phyloP scores from a whole-genome alignment of 2,797 vertebrate species.

The Onychomys arenicola region DNA sequence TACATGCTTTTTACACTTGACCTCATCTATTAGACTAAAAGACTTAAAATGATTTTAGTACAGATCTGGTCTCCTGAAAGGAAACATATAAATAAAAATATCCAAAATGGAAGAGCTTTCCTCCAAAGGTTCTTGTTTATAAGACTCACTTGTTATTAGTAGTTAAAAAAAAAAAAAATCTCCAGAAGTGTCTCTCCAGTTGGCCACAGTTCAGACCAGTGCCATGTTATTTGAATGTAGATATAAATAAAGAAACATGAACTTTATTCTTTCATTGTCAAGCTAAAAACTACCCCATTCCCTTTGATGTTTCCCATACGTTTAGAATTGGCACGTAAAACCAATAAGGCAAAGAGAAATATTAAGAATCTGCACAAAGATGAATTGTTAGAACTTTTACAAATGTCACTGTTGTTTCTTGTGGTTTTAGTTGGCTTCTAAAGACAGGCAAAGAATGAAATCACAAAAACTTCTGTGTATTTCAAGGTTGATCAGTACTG shows the following conservation, averaged over 20 bases:
- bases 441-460: not conserved
- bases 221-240: not conserved
- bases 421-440: not conserved
- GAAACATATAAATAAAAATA: constrained; percentile 36
- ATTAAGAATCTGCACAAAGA: constrained; percentile 11
- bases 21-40: not conserved
- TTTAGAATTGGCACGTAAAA: constrained; percentile 24
- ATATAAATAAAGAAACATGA: constrained; percentile 66
- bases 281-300: constrained; percentile 39
- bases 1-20: not conserved
- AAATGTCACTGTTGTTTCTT: not conserved
- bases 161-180: not conserved
- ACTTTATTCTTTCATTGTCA: constrained; percentile 76
- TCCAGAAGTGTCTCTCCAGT: not conserved
- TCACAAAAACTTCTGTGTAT: not conserved
- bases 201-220: not conserved
- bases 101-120: not conserved
- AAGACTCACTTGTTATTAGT: not conserved
- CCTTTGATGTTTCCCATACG: not conserved
- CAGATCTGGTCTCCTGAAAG: not conserved
- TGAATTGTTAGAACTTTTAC: constrained; percentile 47
- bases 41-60: constrained; percentile 8
- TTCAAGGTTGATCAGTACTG: constrained; percentile 56
- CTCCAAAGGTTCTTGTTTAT: not conserved
- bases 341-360: not conserved